phyloP scores from a whole-genome alignment of 2,113 vertebrate genomes.

The Herpailurus yagouaroundi region DNA sequence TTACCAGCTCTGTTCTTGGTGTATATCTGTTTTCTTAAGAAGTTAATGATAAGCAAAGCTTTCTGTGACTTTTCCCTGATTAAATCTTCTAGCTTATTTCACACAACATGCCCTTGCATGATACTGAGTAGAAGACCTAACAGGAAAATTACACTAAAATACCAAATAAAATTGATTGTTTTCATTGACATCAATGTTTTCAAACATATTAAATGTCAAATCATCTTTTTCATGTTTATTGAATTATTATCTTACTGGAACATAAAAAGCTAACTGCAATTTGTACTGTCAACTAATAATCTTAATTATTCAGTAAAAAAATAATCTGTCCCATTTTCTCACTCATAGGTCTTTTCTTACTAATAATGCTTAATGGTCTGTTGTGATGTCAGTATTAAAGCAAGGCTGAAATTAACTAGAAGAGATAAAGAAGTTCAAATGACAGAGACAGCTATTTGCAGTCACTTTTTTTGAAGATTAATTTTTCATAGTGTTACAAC shows the following conservation, averaged over 20 bases:
- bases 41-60: not conserved
- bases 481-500: not conserved
- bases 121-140: not conserved
- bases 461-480: not conserved
- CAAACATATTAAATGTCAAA: slow-evolving; percentile 11
- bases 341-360: not conserved
- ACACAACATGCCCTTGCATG: not conserved
- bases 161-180: not conserved
- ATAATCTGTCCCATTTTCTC: not conserved
- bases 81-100: not conserved
- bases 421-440: slow-evolving; percentile 26
- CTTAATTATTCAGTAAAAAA: slow-evolving; percentile 2
- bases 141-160: not conserved
- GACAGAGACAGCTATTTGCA: not conserved
- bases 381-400: not conserved
- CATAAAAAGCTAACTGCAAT: not conserved
- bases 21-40: not conserved
- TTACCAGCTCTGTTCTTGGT: not conserved
- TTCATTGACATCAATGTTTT: not conserved
- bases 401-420: not conserved
- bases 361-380: not conserved
- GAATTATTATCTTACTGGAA: not conserved
- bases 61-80: not conserved
- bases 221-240: not conserved
- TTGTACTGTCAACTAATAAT: not conserved